These are phyloP conservation scores for Villa cingulata DNA, from an alignment of 2,888 invertebrate genomes.

Conservation along the genomic window DNA sequence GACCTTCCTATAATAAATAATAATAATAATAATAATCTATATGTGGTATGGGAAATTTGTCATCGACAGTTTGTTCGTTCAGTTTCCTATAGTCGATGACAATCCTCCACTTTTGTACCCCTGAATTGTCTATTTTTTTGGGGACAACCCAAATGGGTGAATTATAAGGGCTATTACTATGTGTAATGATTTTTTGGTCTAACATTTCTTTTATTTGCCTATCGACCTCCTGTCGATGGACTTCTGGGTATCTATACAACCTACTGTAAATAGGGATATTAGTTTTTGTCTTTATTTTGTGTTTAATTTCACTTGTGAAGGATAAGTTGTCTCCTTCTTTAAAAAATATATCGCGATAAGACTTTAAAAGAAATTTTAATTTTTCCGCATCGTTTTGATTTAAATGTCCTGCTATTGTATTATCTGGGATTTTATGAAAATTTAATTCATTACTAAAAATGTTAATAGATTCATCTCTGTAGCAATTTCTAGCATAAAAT, in stretches of 20 bases:
- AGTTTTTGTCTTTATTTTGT: slow-evolving; percentile 5
- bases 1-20: no score
- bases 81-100: slow-evolving; percentile 5
- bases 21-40: no score
- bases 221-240: slow-evolving; percentile 11
- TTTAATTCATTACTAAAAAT: not conserved
- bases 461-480: not conserved
- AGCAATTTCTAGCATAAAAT: not conserved
- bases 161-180: not conserved
- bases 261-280: slow-evolving; percentile 9
- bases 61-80: slow-evolving; percentile 1
- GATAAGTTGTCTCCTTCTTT: slow-evolving; percentile 1
- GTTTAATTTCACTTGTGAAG: slow-evolving; percentile 1
- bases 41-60: slow-evolving; percentile 2
- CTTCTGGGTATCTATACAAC: slow-evolving; percentile 10
- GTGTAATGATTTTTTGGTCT: slow-evolving; percentile 15
- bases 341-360: not conserved
- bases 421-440: not conserved
- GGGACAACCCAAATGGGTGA: slow-evolving; percentile 16
- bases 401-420: not conserved
- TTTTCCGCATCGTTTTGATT: not conserved
- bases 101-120: slow-evolving; percentile 6
- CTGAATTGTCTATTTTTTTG: slow-evolving; percentile 12
- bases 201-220: slow-evolving; percentile 13
- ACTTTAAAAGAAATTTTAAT: not conserved